phyloP scores from a whole-genome alignment of 2,888 invertebrate genomes.

The Diogma glabrata region DNA sequence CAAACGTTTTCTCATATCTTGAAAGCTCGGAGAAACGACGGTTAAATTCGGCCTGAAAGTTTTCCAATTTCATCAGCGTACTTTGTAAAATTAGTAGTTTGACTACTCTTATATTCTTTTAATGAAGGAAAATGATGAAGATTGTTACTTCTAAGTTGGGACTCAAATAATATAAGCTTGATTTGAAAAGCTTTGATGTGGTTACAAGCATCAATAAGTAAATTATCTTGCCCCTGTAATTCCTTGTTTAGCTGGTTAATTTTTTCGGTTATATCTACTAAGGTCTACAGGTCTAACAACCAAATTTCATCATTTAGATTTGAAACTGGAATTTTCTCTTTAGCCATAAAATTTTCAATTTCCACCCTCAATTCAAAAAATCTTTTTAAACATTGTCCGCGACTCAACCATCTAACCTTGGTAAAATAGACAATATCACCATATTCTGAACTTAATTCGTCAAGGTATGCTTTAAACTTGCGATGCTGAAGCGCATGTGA shows the following conservation, averaged over 20 bases:
- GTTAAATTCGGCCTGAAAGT: conserved; percentile 4
- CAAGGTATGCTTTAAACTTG: too few relatives aligned
- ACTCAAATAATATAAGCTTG: not conserved
- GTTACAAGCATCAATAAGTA: not conserved
- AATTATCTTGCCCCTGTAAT: not conserved
- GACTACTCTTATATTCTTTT: not conserved
- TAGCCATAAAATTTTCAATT: not conserved
- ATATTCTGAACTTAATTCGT: too few relatives aligned
- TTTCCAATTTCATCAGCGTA: conserved; percentile 7
- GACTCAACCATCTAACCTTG: too few relatives aligned
- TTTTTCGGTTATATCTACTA: not conserved
- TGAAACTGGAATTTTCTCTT: not conserved
- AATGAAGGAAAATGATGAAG: not conserved
- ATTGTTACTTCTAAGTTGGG: not conserved
- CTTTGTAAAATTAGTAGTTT: too few relatives aligned
- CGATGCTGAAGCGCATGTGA: too few relatives aligned
- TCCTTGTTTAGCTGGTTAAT: not conserved
- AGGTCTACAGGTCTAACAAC: not conserved
- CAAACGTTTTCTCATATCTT: conserved; percentile 9
- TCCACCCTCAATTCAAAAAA: not conserved
- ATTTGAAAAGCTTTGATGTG: not conserved
- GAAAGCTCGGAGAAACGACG: not conserved
- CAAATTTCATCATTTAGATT: not conserved
- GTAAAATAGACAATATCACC: too few relatives aligned
- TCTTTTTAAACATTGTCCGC: too few relatives aligned